Evolutionary conservation across 1,140 invertebrate genomes (phyloP).

Genomic region (Druon quercuslanigerum): DNA sequence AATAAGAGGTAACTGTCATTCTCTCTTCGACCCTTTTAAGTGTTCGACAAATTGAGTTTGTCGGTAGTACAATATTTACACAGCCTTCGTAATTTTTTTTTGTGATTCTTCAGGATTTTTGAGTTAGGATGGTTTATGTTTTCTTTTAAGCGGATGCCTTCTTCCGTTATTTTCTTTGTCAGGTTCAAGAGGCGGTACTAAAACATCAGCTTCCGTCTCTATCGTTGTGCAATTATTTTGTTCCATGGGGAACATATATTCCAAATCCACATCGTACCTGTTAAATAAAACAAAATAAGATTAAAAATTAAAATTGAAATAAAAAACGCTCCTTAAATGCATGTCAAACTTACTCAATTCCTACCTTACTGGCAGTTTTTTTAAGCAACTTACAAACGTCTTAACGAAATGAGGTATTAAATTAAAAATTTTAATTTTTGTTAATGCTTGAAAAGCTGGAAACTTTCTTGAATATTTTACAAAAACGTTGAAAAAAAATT

Average conservation of each 20-base stretch:
- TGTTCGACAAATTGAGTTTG: neutral
- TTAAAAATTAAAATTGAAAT: too few relatives aligned
- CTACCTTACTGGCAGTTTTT: too few relatives aligned
- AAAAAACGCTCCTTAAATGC: too few relatives aligned
- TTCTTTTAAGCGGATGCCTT: slow-evolving; percentile 68
- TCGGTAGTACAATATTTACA: slow-evolving; percentile 31
- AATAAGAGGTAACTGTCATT: neutral
- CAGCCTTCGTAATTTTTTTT: slow-evolving; percentile 41
- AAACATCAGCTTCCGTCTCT: slow-evolving; percentile 49
- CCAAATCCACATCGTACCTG: slow-evolving; percentile 86
- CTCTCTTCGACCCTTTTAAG: neutral
- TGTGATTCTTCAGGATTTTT: slow-evolving; percentile 21
- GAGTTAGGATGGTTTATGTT: slow-evolving; percentile 59
- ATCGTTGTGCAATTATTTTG: slow-evolving; percentile 80
- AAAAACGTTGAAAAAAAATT: too few relatives aligned
- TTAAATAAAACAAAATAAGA: slow-evolving; percentile 21
- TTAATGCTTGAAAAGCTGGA: too few relatives aligned
- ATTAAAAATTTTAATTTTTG: too few relatives aligned
- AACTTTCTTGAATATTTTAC: too few relatives aligned
- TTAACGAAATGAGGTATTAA: too few relatives aligned
- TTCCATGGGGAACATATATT: slow-evolving; percentile 88
- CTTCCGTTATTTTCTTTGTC: slow-evolving; percentile 53
- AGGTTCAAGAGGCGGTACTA: slow-evolving; percentile 55
- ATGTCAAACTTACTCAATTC: too few relatives aligned
- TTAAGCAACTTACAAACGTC: too few relatives aligned